Base-by-base conservation (phyloP, 2,797 vertebrate genomes). In the Anolis apletophallus region DNA sequence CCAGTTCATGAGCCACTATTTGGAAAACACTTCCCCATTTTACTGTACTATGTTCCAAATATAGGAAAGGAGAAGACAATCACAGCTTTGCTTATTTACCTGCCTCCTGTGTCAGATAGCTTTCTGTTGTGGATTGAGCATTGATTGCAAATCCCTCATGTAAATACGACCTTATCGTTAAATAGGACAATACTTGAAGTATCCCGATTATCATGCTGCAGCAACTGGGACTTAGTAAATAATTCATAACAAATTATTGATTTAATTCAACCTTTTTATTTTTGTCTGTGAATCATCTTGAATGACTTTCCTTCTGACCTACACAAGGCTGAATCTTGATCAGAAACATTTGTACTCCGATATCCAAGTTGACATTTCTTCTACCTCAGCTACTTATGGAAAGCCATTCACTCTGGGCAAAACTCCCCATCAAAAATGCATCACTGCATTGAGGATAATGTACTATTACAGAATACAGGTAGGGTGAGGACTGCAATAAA, bases 291-390 rank as follows among this genome's bases (percentile, higher is more conserved):
- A 2, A 1, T 19, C 77, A 1, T 2, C 52, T 61, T 34, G 32
- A 83, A 74, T 21, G 67, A 72, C 81, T 79, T 83, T 79, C 81
- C 75, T 72, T 54, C 86, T 85, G 88, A 74, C 50, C 61, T 59
- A 57, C 11, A 85, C 81, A 79, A 2, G 3, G 32, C 76, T 87
- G 84, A 79, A 82, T 75, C 19, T 80, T 29, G 84, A 50, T 32
- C 85, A 5, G 14, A 77, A 81, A 71, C 74, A 81, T 71, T 64
- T 88, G 86, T 74, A 80, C 17, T 85, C 16, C 26, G 78, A 82
- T 29, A 13, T 7, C 29, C 50, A 80, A 80, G 13, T 80, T 89
- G 69, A 8, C 75, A 10, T 88, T 80, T 54, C 55, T 61, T 72
- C 67, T 73, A 21, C 19, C 23, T n/a, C 84, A 0, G 1, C 1